These are phyloP conservation scores for Mastacembelus armatus DNA, from an alignment of 2,797 vertebrate genomes.

Conservation along the genomic window DNA sequence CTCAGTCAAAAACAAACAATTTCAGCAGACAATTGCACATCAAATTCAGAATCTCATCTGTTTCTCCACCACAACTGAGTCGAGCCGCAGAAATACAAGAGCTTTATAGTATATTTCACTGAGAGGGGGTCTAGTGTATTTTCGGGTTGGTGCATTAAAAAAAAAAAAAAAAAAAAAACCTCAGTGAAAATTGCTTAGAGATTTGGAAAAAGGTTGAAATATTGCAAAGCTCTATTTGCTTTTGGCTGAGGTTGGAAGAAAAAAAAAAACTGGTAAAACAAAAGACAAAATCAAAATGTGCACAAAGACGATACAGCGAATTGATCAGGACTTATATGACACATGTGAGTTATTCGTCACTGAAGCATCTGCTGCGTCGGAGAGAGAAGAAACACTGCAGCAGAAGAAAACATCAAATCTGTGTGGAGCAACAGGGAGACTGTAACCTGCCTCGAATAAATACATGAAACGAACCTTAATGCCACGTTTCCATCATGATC, in stretches of 20 bases:
- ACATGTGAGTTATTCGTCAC: neutral
- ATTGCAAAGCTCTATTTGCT: neutral
- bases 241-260: neutral
- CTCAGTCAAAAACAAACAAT: slow-evolving; percentile 26
- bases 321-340: neutral
- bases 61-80: neutral
- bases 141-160: neutral
- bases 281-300: neutral
- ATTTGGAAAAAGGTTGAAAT: neutral
- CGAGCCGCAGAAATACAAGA: neutral
- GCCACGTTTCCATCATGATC: neutral
- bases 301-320: neutral
- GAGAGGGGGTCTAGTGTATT: neutral
- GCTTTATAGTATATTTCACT: neutral
- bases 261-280: too few species aligned
- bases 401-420: neutral
- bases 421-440: too few species aligned
- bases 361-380: neutral
- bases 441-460: neutral
- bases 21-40: slow-evolving; percentile 16
- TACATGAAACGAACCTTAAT: slow-evolving; percentile 3
- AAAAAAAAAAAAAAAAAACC: too few species aligned
- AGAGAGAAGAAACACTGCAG: neutral
- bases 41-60: neutral
- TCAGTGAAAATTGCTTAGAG: neutral